Evolutionary conservation across 1,140 invertebrate species (phyloP).

Genomic region (Cherax destructor): DNA sequence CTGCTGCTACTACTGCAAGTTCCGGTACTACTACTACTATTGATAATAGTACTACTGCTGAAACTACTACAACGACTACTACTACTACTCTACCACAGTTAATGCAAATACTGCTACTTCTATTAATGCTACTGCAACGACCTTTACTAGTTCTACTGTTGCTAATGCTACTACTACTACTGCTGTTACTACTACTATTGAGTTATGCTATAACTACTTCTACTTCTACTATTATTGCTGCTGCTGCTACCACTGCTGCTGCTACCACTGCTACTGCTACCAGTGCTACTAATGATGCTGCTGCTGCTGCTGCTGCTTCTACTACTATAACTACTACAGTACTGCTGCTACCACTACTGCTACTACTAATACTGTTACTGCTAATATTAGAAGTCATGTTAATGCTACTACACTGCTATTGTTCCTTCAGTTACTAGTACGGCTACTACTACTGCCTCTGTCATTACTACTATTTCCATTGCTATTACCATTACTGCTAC

Average conservation of each 20-base stretch:
- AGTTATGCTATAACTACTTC: too few relatives aligned
- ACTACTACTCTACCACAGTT: too few relatives aligned
- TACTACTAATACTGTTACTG: neutral
- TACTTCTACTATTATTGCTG: neutral
- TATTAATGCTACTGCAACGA: too few relatives aligned
- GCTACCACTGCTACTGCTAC: neutral
- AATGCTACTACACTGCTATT: neutral
- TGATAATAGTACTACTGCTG: neutral
- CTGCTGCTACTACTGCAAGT: neutral
- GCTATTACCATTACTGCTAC: too few relatives aligned
- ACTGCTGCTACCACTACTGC: neutral
- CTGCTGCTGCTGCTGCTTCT: neutral
- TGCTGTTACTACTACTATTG: neutral
- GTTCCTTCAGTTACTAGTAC: too few relatives aligned
- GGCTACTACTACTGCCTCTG: too few relatives aligned
- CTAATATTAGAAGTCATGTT: neutral
- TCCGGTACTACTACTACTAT: neutral
- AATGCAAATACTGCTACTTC: too few relatives aligned
- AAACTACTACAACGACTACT: too few relatives aligned
- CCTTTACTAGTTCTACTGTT: neutral
- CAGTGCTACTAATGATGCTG: neutral
- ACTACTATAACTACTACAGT: neutral
- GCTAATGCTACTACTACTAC: constrained; percentile 1
- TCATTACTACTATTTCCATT: too few relatives aligned
- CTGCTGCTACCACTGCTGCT: neutral